These are phyloP conservation scores for Megaceryle alcyon DNA, from an alignment of 2,797 vertebrate genomes.

Conservation along the genomic window DNA sequence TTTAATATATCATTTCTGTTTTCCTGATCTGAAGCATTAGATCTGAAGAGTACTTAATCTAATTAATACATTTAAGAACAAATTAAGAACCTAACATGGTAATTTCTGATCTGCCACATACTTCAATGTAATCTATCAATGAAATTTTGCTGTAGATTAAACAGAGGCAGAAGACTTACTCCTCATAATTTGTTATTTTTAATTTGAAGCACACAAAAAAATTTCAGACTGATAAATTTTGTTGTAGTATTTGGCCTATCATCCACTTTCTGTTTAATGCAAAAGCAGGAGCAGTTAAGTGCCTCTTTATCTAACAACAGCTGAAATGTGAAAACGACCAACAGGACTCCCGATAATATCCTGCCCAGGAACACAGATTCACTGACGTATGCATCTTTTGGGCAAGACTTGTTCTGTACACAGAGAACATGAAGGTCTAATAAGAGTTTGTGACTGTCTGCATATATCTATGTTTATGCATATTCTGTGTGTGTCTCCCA, in stretches of 20 bases:
- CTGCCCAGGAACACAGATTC: not conserved
- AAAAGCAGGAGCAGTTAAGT: not conserved
- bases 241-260: not conserved
- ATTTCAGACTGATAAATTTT: not conserved
- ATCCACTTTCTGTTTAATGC: not conserved
- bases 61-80: not conserved
- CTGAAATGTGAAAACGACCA: not conserved
- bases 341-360: not conserved
- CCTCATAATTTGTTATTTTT: not conserved
- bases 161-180: not conserved
- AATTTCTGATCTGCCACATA: not conserved
- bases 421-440: not conserved
- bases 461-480: rapidly evolving
- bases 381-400: not conserved
- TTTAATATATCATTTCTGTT: not conserved
- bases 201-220: not conserved
- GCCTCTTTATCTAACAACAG: not conserved
- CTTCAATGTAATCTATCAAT: not conserved
- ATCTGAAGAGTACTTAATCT: not conserved
- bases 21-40: not conserved
- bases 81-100: not conserved
- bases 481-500: not conserved
- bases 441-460: not conserved
- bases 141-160: not conserved
- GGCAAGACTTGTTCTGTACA: not conserved